A percentile compares a stretch with the other conserved stretches of the same genome.
These are phyloP conservation scores for Acrocyrtus sp. DNA, from an alignment of 2,888 invertebrate species.

Conservation along the genomic window DNA sequence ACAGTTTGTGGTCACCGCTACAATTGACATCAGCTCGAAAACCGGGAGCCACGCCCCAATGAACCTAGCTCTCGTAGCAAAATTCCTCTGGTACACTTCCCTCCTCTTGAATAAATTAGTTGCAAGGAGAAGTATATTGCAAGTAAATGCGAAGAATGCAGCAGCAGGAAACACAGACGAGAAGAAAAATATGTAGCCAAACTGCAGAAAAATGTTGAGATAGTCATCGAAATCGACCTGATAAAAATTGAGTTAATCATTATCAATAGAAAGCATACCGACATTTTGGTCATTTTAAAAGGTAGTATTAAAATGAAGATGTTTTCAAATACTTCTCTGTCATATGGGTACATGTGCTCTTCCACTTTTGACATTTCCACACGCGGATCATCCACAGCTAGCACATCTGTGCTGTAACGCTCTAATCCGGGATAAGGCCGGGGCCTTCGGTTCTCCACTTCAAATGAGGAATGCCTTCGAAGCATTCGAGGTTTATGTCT, in stretches of 20 bases:
- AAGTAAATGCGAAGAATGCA: slow-evolving; percentile 2
- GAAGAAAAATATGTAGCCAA: slow-evolving; percentile 42
- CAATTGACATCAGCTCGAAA: slow-evolving; percentile 15
- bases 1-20: slow-evolving; percentile 39
- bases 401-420: not conserved
- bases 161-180: slow-evolving; percentile 28
- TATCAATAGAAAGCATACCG: not conserved
- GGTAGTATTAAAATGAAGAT: not conserved
- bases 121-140: slow-evolving; percentile 17
- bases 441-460: not conserved
- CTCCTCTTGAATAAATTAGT: slow-evolving; percentile 30
- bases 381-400: slow-evolving; percentile 23
- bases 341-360: slow-evolving; percentile 39
- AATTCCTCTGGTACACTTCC: slow-evolving; percentile 20
- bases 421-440: slow-evolving; percentile 19
- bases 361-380: slow-evolving; percentile 44
- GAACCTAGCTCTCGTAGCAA: slow-evolving; percentile 20
- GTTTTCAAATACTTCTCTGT: slow-evolving; percentile 11
- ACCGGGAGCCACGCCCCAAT: slow-evolving; percentile 44
- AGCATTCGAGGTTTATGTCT: not conserved
- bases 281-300: not conserved
- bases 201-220: slow-evolving; percentile 31
- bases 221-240: slow-evolving; percentile 48
- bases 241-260: not conserved
- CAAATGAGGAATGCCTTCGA: not conserved